Evolutionary conservation across 2,888 invertebrate genomes (phyloP).

Genomic region (Dynastes hyllus): DNA sequence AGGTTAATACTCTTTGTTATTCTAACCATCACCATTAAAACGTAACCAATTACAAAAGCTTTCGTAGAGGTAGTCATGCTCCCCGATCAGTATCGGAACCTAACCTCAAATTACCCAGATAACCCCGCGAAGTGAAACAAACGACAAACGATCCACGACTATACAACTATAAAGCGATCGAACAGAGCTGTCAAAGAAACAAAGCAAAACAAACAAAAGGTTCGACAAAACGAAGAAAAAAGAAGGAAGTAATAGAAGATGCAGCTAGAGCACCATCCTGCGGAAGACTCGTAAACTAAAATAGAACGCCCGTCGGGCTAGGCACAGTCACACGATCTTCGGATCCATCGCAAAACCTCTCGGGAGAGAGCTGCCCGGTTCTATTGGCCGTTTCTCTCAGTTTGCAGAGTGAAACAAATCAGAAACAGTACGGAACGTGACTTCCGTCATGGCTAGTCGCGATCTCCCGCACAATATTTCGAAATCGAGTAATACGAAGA

Average conservation of each 20-base stretch:
- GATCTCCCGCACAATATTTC: slow-evolving; percentile 21
- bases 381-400: not conserved
- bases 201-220: not conserved
- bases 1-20: no score
- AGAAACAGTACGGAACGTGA: slow-evolving; percentile 23
- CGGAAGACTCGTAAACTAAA: slow-evolving; percentile 8
- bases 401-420: slow-evolving; percentile 17
- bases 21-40: not conserved
- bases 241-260: no score
- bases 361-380: not conserved
- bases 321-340: not conserved
- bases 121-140: not conserved
- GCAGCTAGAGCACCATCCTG: not conserved
- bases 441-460: slow-evolving; percentile 18
- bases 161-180: no score
- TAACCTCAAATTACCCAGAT: slow-evolving; percentile 3
- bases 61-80: not conserved
- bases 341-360: not conserved
- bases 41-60: slow-evolving; percentile 1
- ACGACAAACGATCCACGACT: slow-evolving; percentile 1
- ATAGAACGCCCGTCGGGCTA: not conserved
- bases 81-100: not conserved
- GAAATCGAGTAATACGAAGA: not conserved
- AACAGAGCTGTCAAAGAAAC: not conserved
- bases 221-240: no score